These are phyloP conservation scores for Salvelinus alpinus DNA, from an alignment of 2,113 vertebrate genomes.

Conservation along the genomic window DNA sequence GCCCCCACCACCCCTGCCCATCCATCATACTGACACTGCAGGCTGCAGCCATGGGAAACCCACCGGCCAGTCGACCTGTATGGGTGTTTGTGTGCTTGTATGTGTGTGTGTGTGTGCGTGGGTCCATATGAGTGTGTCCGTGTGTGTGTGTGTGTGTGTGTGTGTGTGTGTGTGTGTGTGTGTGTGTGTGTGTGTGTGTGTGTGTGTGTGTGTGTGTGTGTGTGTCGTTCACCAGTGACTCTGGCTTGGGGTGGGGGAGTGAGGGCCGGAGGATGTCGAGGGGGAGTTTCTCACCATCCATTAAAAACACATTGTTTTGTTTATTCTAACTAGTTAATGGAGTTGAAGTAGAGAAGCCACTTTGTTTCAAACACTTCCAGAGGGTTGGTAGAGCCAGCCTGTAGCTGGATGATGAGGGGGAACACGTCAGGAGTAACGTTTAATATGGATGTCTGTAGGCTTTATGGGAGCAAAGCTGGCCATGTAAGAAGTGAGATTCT, in stretches of 20 bases:
- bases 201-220: too few relatives aligned
- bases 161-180: too few relatives aligned
- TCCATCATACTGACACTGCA: slow-evolving; percentile 78
- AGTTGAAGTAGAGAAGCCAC: slow-evolving; percentile 61
- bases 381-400: slow-evolving; percentile 43
- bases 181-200: too few relatives aligned
- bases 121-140: too few relatives aligned
- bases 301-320: slow-evolving; percentile 72
- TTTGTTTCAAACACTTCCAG: slow-evolving; percentile 68
- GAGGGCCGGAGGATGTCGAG: not conserved
- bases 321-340: slow-evolving; percentile 72
- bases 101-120: too few relatives aligned
- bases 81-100: too few relatives aligned
- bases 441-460: slow-evolving; percentile 64
- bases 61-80: slow-evolving; percentile 59
- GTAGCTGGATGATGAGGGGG: slow-evolving; percentile 44
- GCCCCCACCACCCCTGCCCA: slow-evolving; percentile 71
- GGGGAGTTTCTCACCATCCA: slow-evolving; percentile 47
- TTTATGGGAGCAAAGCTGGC: slow-evolving; percentile 65
- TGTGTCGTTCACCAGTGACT: too few relatives aligned
- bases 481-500: slow-evolving; percentile 57
- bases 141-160: too few relatives aligned
- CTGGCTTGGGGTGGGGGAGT: not conserved
- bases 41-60: slow-evolving; percentile 70
- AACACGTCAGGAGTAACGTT: slow-evolving; percentile 39